Conservation (phyloP, 2,888 invertebrate species). For the Lamproptera curius region DNA sequence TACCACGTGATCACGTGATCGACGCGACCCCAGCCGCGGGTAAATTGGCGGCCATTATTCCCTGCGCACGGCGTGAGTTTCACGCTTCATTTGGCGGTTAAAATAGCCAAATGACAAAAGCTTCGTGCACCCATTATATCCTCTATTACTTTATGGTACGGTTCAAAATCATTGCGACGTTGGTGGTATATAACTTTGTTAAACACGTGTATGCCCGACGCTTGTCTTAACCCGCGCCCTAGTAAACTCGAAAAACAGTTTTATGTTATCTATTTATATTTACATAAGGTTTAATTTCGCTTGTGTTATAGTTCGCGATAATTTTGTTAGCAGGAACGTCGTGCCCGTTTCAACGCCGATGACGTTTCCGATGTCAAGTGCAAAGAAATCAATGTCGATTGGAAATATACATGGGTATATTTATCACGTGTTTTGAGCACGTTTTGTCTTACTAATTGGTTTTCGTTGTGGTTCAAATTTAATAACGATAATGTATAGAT, state of each 20-base stretch:
- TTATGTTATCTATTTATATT: no score
- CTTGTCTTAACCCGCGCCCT: slow-evolving; percentile 3
- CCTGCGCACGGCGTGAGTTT: background rate
- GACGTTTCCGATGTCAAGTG: slow-evolving; percentile 24
- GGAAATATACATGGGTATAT: slow-evolving; percentile 16
- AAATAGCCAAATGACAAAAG: slow-evolving; percentile 25
- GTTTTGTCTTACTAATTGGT: no score
- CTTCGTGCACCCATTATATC: background rate
- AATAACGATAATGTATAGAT: no score
- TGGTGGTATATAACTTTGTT: background rate
- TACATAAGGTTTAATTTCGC: slow-evolving; percentile 1
- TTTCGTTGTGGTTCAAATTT: no score
- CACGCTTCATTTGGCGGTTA: slow-evolving; percentile 30
- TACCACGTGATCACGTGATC: slow-evolving; percentile 24
- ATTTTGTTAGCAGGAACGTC: slow-evolving; percentile 7
- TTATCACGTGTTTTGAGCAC: slow-evolving; percentile 20
- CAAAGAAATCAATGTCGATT: slow-evolving; percentile 27
- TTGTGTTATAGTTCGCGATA: background rate
- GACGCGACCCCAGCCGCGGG: background rate
- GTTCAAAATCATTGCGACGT: slow-evolving; percentile 10
- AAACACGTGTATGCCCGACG: slow-evolving; percentile 15
- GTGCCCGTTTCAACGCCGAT: slow-evolving; percentile 17
- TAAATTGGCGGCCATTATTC: slow-evolving; percentile 14
- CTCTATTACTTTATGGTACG: slow-evolving; percentile 15
- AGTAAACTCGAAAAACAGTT: no score